These are phyloP conservation scores for Lysiphlebus fabarum DNA, from an alignment of 1,140 invertebrate genomes.

Conservation along the genomic window DNA sequence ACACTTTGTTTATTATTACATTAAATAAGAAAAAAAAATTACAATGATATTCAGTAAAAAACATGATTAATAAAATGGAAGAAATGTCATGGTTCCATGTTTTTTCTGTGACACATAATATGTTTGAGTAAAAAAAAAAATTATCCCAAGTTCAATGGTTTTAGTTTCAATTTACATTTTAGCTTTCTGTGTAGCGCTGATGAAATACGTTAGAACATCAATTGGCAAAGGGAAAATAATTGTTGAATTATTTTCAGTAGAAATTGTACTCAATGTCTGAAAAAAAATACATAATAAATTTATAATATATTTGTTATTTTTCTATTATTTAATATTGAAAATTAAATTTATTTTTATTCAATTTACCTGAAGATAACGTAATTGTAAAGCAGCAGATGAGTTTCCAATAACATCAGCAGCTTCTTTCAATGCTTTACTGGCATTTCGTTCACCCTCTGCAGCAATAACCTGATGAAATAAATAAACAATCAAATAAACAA, in stretches of 20 bases:
- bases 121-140: no score
- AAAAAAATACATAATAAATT: no score
- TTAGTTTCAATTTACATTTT: background rate
- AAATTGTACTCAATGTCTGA: conserved; percentile 90
- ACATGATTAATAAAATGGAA: no score
- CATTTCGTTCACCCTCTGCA: conserved; percentile 84
- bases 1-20: no score
- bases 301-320: background rate
- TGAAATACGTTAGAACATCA: conserved; percentile 79
- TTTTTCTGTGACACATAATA: no score
- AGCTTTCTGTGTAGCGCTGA: conserved; percentile 52
- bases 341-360: conserved; percentile 20
- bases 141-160: no score
- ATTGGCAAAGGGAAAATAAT: conserved; percentile 96
- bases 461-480: conserved; percentile 66
- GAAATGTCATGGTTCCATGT: no score
- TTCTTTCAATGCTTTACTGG: conserved; percentile 83
- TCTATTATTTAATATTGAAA: background rate
- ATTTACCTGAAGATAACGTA: conserved; percentile 56
- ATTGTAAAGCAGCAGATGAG: conserved; percentile 86
- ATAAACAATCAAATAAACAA: conserved; percentile 2
- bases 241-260: conserved; percentile 96
- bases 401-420: conserved; percentile 90
- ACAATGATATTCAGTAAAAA: no score
- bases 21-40: no score